Base-by-base conservation (phyloP, 2,797 vertebrate species). In the Macroramphosus scolopax region DNA sequence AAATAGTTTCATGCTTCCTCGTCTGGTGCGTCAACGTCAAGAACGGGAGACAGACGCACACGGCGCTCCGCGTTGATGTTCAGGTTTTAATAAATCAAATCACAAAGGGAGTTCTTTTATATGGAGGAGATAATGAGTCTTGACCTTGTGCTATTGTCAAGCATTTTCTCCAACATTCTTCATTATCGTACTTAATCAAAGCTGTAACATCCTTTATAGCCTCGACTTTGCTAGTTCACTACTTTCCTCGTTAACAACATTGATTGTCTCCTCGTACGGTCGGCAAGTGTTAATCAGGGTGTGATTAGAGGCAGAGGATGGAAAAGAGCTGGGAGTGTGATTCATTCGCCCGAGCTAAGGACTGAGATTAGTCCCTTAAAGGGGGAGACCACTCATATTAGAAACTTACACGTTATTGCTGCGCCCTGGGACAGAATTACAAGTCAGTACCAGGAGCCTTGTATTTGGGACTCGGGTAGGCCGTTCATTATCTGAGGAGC, bases 281-380 rank as follows among this genome's bases (percentile, higher is more conserved):
- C 58, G 45, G 69, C 68, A 41, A 73, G 67, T 67, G 72, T 76
- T 77, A 75, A 79, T 78, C 63, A 84, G 58, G 31, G 68, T 41
- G 72, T 77, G 72, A 87, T 85, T 77, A 81, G 59, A 76, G 51
- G 51, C 40, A 40, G 56, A 43, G 37, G 44, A 60, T 36, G 50
- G 50, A 61, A 56, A 68, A 42, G 50, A 45, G 64, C 28, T 24
- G n/a, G 45, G 53, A 56, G 43, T 68, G 51, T 74, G 72, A 83
- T 70, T 80, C 64, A 72, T 82, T 74, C 43, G 31, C 51, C 44
- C 14, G 5, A 13, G 50, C 50, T 44, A 63, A 72, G 29, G 41
- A 46, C 15, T 44, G 29, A 66, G 50, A 74, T 75, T 73, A 60
- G 63, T 74, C 47, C 51, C 46, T 79, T 60, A 56, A 49, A 68